phyloP scores from a whole-genome alignment of 2,797 vertebrate genomes.

The Molothrus ater region DNA sequence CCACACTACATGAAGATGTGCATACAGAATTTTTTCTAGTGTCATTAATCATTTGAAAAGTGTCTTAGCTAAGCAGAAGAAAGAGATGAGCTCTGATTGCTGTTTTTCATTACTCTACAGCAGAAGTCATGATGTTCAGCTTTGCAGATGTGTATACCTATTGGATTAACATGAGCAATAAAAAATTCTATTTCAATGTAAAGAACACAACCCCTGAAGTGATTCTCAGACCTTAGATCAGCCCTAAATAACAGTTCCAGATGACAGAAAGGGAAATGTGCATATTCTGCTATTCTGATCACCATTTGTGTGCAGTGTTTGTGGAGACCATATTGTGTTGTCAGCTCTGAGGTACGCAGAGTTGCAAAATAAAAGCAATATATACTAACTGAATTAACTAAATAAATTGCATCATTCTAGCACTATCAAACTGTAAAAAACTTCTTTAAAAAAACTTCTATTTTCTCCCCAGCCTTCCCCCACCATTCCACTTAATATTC shows the following conservation, averaged over 20 bases:
- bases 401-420: neutral
- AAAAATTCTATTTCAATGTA: neutral
- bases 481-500: neutral
- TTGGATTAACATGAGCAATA: neutral
- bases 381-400: neutral
- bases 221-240: neutral
- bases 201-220: neutral
- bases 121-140: neutral
- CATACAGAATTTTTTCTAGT: neutral
- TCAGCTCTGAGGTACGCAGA: accelerated
- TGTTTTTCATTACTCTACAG: neutral
- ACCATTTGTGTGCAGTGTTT: neutral
- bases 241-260: neutral
- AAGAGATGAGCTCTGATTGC: neutral
- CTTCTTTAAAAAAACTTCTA: neutral
- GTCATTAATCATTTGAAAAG: neutral
- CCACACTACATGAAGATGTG: neutral
- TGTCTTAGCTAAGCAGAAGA: neutral
- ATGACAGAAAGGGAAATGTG: neutral
- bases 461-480: neutral
- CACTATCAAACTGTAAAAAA: neutral
- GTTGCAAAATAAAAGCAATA: neutral
- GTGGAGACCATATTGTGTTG: neutral
- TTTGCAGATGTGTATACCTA: neutral
- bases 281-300: neutral